A percentile compares a stretch with the other conserved stretches of the same genome.
Conservation (phyloP, 2,888 invertebrate species). For the Malacosoma neustria region DNA sequence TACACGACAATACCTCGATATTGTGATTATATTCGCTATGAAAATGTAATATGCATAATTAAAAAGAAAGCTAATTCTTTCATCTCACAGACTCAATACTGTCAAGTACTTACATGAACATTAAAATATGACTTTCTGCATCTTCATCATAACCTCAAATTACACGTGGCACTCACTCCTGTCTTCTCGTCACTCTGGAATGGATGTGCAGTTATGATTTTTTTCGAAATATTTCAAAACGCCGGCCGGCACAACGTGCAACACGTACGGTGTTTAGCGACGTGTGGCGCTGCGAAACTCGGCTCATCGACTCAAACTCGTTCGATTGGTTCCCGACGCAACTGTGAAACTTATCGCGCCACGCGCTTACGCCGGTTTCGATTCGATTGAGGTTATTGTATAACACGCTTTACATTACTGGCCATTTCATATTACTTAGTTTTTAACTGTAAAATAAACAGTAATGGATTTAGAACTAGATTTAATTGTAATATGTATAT, state of each 20-base stretch:
- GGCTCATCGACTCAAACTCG: slow-evolving; percentile 23
- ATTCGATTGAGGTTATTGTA: slow-evolving; percentile 9
- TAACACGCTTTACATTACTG: slow-evolving; percentile 18
- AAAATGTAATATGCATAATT: background rate
- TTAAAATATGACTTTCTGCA: too few species aligned
- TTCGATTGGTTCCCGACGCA: slow-evolving; percentile 24
- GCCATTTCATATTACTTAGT: too few species aligned
- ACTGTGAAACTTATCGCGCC: slow-evolving; percentile 42
- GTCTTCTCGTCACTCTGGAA: background rate
- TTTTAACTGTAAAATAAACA: background rate
- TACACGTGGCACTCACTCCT: background rate
- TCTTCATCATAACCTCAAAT: background rate
- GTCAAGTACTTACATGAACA: background rate
- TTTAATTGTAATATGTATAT: background rate
- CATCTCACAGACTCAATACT: background rate
- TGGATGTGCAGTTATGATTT: slow-evolving; percentile 9
- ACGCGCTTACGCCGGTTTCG: slow-evolving; percentile 45
- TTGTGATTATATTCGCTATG: background rate
- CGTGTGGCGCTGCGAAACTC: slow-evolving; percentile 15
- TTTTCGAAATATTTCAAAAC: slow-evolving; percentile 20
- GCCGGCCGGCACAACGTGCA: slow-evolving; percentile 43
- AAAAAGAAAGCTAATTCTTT: background rate
- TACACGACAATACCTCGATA: background rate
- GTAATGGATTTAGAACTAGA: slow-evolving; percentile 1
- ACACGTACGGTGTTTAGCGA: slow-evolving; percentile 24